Evolutionary conservation across 2,888 invertebrate species (phyloP), one percentile per base, ranked within the genome.

Genomic region (Siphlonurus alternatus): DNA sequence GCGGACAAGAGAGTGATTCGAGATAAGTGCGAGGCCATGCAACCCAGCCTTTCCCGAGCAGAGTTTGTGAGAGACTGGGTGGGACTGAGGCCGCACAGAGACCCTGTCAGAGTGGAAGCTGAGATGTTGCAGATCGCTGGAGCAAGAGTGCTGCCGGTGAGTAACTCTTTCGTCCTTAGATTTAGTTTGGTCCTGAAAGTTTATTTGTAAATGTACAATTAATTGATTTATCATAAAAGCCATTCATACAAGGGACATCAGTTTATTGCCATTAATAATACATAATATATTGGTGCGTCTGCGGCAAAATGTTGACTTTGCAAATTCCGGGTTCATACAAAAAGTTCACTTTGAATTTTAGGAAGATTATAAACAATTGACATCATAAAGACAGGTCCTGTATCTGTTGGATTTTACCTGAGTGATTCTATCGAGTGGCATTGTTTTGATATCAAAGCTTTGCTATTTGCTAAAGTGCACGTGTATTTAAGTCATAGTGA

Each of bases 21-120:
- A 73, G 87, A 89, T 69, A 80, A 91, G 66, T 93, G 93, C 73
- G 82, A 82, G 66, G 77, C 80, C n/a, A 72, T 94, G 66, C 72
- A 93, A 66, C 95, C 95, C 0, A 77, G 77, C n/a, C 71, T 85
- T 20, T 74, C 75, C 70, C 74, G 74, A 59, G 79, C 80, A 0
- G 78, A 79, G 71, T 79, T 83, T 54, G 82, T 87, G 23, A 76
- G 77, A 1, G 83, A 87, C 70, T 82, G 80, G 73, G 90, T 89
- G 0, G 95, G 94, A 0, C 74, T 96, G 61, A 78, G 96, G 66
- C 96, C 96, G 0, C 87, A 92, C 72, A 80, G 95, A 63, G 72
- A 72, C 25, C 72, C 74, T 1, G 71, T 78, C 1, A 69, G 79
- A 53, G 68, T 78, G 22, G 79, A 79, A 66, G 70, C 69, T 25